Conservation (phyloP, 2,797 vertebrate genomes). For the Chaetodon trifasciatus region DNA sequence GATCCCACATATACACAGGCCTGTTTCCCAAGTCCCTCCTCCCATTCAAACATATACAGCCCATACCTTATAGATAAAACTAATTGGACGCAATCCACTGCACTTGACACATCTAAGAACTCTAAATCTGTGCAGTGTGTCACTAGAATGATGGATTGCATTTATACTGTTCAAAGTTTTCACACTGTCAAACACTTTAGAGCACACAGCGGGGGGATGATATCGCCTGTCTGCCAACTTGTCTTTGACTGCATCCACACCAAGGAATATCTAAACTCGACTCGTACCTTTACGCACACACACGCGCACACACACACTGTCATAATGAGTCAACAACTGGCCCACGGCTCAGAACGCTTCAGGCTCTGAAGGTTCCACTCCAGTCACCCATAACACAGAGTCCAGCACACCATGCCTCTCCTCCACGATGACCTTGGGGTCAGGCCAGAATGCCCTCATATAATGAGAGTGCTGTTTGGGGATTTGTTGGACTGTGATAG, state of each 20-base stretch:
- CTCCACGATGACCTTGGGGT: slow-evolving; percentile 80
- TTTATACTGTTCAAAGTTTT: slow-evolving; percentile 74
- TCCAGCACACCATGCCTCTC: slow-evolving; percentile 67
- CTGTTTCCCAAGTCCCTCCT: slow-evolving; percentile 22
- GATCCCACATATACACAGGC: slow-evolving; percentile 47
- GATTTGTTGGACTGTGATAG: slow-evolving; percentile 82
- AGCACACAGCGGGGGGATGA: slow-evolving; percentile 58
- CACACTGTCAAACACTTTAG: slow-evolving; percentile 60
- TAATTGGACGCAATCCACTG: slow-evolving; percentile 77
- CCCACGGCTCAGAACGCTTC: slow-evolving; percentile 35
- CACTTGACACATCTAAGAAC: slow-evolving; percentile 79
- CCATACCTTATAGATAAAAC: slow-evolving; percentile 64
- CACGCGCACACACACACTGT: slow-evolving; percentile 33
- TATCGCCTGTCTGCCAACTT: slow-evolving; percentile 60
- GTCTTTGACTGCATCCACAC: slow-evolving; percentile 58
- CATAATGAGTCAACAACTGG: slow-evolving; percentile 70
- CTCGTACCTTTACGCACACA: slow-evolving; percentile 40
- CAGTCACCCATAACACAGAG: slow-evolving; percentile 75
- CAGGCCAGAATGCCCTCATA: slow-evolving; percentile 82
- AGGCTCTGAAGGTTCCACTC: slow-evolving; percentile 63
- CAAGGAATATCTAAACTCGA: slow-evolving; percentile 53
- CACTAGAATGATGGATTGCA: slow-evolving; percentile 77
- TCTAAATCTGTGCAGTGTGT: slow-evolving; percentile 68
- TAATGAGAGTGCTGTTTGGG: slow-evolving; percentile 85
- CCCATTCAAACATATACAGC: slow-evolving; percentile 65